Percentiles rank a stretch among this genome's conserved stretches.
Conservation (phyloP, 2,113 vertebrate species). For the Asarcornis scutulata region DNA sequence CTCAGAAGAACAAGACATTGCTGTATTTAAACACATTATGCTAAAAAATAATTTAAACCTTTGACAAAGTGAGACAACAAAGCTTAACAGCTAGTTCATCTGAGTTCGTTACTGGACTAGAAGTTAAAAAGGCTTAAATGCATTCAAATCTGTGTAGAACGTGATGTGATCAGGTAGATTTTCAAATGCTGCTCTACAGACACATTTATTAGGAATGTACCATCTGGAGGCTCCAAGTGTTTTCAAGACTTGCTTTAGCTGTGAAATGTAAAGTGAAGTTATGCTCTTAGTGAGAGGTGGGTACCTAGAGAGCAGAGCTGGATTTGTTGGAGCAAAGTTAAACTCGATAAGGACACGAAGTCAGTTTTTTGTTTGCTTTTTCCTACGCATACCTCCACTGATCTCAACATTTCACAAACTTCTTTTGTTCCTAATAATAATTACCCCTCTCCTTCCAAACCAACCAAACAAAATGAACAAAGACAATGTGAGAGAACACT, state of each 20-base stretch:
- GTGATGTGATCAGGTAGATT: background rate
- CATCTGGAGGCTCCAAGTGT: background rate
- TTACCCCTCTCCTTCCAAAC: background rate
- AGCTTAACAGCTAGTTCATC: background rate
- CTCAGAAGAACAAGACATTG: background rate
- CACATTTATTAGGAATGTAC: background rate
- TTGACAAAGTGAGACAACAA: background rate
- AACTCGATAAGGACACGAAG: background rate
- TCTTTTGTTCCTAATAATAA: background rate
- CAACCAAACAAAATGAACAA: background rate
- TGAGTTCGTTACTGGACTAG: background rate
- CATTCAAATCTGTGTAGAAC: background rate
- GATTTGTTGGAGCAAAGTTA: background rate
- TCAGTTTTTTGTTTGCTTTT: background rate
- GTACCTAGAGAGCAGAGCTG: background rate
- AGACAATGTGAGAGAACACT: background rate
- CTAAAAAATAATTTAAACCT: background rate
- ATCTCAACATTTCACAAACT: background rate
- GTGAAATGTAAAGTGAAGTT: background rate
- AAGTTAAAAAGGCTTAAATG: constrained; percentile 2
- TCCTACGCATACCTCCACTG: background rate
- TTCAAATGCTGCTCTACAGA: background rate
- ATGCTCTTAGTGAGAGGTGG: background rate
- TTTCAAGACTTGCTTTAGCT: background rate
- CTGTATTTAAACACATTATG: background rate